phyloP scores from a whole-genome alignment of 2,113 vertebrate species.

The Epinephelus fuscoguttatus region DNA sequence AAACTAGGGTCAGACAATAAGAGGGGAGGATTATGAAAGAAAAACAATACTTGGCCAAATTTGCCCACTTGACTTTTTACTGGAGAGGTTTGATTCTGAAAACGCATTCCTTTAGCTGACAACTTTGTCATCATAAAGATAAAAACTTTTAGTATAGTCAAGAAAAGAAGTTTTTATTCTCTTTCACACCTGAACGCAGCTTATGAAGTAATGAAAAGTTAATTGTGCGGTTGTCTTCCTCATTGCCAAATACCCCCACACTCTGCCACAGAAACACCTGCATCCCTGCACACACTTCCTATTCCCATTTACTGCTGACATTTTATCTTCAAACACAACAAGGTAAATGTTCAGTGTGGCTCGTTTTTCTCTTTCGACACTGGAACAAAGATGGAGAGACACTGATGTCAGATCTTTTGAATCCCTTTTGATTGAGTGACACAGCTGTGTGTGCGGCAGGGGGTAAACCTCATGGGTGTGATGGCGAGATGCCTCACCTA shows the following conservation, averaged over 20 bases:
- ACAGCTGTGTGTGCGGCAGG: slow-evolving; percentile 5
- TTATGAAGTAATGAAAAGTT: slow-evolving; percentile 79
- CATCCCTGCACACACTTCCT: slow-evolving; percentile 51
- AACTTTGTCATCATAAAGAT: neutral
- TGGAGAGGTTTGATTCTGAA: neutral
- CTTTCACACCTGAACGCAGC: slow-evolving; percentile 37
- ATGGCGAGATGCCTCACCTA: slow-evolving; percentile 34
- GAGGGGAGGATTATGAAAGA: slow-evolving; percentile 1
- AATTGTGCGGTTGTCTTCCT: slow-evolving; percentile 74
- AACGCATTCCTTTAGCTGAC: neutral
- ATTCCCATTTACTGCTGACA: slow-evolving; percentile 51
- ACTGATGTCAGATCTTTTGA: slow-evolving; percentile 41
- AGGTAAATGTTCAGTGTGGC: slow-evolving; percentile 30
- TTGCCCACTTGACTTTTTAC: neutral
- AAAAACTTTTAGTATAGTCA: neutral
- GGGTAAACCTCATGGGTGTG: slow-evolving; percentile 39
- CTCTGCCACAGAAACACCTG: slow-evolving; percentile 50
- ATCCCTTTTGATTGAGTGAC: slow-evolving; percentile 41
- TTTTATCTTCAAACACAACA: slow-evolving; percentile 27
- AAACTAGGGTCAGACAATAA: slow-evolving; percentile 84
- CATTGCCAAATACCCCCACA: slow-evolving; percentile 63
- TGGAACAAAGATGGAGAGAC: slow-evolving; percentile 35
- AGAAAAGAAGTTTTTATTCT: neutral
- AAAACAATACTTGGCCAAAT: neutral
- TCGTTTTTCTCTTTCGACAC: slow-evolving; percentile 60